phyloP scores from a whole-genome alignment of 2,113 vertebrate genomes.

The Onychostruthus taczanowskii region DNA sequence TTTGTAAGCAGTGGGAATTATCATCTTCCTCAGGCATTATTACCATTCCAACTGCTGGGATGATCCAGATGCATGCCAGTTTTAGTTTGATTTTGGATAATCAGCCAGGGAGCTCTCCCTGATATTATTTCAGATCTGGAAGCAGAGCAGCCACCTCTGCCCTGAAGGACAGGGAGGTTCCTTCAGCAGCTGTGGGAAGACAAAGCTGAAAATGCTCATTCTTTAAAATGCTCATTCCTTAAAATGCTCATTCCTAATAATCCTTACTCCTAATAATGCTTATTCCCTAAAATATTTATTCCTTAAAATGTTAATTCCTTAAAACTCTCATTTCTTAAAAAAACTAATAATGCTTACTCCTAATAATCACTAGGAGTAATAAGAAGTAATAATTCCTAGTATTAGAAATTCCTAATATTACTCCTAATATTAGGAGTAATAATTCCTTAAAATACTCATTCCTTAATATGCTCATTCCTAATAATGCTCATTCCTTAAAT shows the following conservation, averaged over 20 bases:
- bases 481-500: not conserved
- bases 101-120: not conserved
- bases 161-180: not conserved
- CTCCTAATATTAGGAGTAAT: not conserved
- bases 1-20: not conserved
- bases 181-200: not conserved
- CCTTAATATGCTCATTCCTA: not conserved
- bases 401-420: not conserved
- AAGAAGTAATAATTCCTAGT: not conserved
- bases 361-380: no score
- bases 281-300: rapidly evolving
- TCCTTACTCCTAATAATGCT: not conserved
- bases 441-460: not conserved
- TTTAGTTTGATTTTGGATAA: not conserved
- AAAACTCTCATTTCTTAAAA: not conserved
- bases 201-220: not conserved
- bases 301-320: not conserved
- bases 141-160: not conserved
- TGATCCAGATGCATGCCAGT: no score
- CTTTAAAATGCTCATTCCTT: not conserved
- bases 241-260: not conserved
- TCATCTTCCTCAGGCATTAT: not conserved
- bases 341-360: no score
- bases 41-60: not conserved
- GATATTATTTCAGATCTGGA: not conserved